Evolutionary conservation across 2,797 vertebrate genomes (phyloP).

Genomic region (Pseudotriccus pelzelni): DNA sequence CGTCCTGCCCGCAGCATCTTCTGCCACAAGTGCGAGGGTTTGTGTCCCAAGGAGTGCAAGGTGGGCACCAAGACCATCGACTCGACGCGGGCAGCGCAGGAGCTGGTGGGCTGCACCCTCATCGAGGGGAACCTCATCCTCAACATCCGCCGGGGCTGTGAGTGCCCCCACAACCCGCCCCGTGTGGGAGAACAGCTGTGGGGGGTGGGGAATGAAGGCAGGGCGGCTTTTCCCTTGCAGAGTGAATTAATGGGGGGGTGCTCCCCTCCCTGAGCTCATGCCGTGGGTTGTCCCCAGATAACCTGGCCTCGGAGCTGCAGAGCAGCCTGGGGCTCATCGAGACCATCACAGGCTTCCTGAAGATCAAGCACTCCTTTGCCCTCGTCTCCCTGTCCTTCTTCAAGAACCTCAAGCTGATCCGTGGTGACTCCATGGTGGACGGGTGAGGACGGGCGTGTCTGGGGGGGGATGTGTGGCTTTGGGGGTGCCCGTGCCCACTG

Average conservation of each 20-base stretch:
- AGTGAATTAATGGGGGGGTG: background rate
- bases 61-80: slow-evolving; percentile 83
- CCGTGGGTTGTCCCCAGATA: slow-evolving; percentile 46
- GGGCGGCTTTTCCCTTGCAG: too few species aligned
- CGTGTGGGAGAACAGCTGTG: accelerated
- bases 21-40: slow-evolving; percentile 80
- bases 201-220: too few species aligned
- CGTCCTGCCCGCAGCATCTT: slow-evolving; percentile 66
- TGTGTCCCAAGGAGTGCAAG: slow-evolving; percentile 82
- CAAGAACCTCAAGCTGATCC: slow-evolving; percentile 82
- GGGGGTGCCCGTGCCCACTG: accelerated
- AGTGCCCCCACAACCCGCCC: background rate
- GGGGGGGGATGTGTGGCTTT: accelerated
- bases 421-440: slow-evolving; percentile 80
- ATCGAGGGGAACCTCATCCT: slow-evolving; percentile 81
- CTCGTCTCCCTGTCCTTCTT: slow-evolving; percentile 81
- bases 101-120: slow-evolving; percentile 79
- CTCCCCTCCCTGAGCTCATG: background rate
- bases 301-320: slow-evolving; percentile 76
- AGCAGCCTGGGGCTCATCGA: slow-evolving; percentile 79
- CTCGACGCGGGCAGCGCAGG: slow-evolving; percentile 70
- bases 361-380: slow-evolving; percentile 83
- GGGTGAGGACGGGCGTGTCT: slow-evolving; percentile 59
- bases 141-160: slow-evolving; percentile 82
- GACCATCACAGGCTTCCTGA: slow-evolving; percentile 83